These are phyloP conservation scores for Tinamus major DNA, from an alignment of 2,797 vertebrate genomes.

Conservation along the genomic window DNA sequence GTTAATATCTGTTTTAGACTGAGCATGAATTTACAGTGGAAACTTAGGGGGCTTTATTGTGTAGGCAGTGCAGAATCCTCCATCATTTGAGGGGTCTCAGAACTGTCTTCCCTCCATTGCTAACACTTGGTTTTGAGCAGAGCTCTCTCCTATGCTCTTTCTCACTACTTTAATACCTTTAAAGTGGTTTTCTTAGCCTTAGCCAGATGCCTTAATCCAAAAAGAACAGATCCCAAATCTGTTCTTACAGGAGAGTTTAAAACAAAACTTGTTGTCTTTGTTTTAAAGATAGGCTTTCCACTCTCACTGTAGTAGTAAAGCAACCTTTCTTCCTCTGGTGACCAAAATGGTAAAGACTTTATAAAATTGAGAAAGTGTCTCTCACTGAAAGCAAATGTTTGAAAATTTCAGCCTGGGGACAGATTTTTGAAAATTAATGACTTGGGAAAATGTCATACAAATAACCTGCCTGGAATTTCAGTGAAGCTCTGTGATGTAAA, in stretches of 20 bases:
- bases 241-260: not conserved
- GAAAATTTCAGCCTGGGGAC: not conserved
- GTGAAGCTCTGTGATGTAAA: not conserved
- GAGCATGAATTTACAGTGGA: not conserved
- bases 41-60: not conserved
- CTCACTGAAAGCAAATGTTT: not conserved
- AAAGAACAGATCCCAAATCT: not conserved
- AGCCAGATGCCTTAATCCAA: not conserved
- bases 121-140: not conserved
- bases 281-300: not conserved
- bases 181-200: not conserved
- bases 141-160: not conserved
- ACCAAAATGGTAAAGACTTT: not conserved
- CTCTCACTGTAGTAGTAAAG: not conserved
- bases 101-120: not conserved
- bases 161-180: not conserved
- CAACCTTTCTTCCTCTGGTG: not conserved
- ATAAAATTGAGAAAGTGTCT: not conserved
- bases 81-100: not conserved
- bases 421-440: not conserved
- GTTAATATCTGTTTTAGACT: not conserved
- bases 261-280: not conserved
- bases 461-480: not conserved
- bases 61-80: not conserved
- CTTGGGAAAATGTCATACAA: not conserved